Percentiles rank a stretch among this genome's conserved stretches.
Conservation (phyloP, 2,888 invertebrate species). For the Opisthograptis luteolata region DNA sequence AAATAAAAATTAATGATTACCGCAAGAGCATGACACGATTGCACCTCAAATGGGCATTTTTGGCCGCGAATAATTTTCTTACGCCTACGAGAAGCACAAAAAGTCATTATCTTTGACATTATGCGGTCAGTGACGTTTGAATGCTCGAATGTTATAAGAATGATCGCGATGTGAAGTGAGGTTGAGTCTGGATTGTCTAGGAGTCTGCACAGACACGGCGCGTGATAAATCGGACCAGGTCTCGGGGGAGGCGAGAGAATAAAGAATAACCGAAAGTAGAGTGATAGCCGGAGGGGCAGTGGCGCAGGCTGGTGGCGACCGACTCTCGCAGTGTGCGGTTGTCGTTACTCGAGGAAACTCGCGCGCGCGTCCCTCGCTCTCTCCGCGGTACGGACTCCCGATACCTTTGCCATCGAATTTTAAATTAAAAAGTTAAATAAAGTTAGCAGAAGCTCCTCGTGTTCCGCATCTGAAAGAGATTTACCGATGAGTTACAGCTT, state of each 20-base stretch:
- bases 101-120: conserved; percentile 54
- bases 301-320: conserved; percentile 53
- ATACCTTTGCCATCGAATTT: conserved; percentile 38
- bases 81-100: conserved; percentile 32
- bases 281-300: conserved; percentile 72
- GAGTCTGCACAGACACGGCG: conserved; percentile 43
- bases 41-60: conserved; percentile 48
- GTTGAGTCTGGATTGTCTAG: conserved; percentile 55
- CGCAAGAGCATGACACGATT: conserved; percentile 36
- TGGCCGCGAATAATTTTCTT: conserved; percentile 44
- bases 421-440: conserved; percentile 39
- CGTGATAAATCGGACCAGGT: conserved; percentile 74
- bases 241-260: conserved; percentile 72
- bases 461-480: conserved; percentile 43
- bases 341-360: conserved; percentile 66
- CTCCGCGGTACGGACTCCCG: conserved; percentile 42
- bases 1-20: conserved; percentile 43
- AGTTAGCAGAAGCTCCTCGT: conserved; percentile 42
- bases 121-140: conserved; percentile 57
- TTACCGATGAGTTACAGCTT: conserved; percentile 45
- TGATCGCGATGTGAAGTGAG: conserved; percentile 46
- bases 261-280: conserved; percentile 76
- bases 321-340: conserved; percentile 68
- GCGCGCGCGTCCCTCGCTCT: conserved; percentile 54
- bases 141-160: conserved; percentile 48